Conservation (phyloP, 2,888 invertebrate genomes). For the Mythimna lalbum region DNA sequence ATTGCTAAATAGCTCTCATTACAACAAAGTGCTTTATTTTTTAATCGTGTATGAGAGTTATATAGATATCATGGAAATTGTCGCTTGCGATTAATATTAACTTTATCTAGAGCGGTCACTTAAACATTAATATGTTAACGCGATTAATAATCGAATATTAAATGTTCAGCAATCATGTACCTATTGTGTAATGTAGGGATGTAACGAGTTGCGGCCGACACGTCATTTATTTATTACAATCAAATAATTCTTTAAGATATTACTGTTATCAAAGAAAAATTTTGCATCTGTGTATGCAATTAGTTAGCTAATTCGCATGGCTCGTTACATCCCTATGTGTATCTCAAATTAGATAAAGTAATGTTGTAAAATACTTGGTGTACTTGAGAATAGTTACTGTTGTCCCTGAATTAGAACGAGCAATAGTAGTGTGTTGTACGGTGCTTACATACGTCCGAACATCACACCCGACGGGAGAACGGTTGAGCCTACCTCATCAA, state of each 20-base stretch:
- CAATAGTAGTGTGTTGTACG: slow-evolving; percentile 58
- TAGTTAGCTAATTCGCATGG: slow-evolving; percentile 19
- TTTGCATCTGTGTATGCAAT: slow-evolving; percentile 19
- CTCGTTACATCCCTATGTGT: slow-evolving; percentile 58
- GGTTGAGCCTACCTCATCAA: not conserved
- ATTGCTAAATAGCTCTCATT: slow-evolving; percentile 80
- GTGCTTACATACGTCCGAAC: slow-evolving; percentile 48
- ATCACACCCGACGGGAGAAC: slow-evolving; percentile 21
- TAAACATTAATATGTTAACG: slow-evolving; percentile 61
- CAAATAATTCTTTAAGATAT: slow-evolving; percentile 40
- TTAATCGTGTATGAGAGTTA: slow-evolving; percentile 77
- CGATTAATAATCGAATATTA: slow-evolving; percentile 62
- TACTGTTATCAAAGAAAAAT: slow-evolving; percentile 31
- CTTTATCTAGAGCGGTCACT: slow-evolving; percentile 60
- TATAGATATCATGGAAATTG: slow-evolving; percentile 64
- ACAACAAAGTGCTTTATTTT: slow-evolving; percentile 83
- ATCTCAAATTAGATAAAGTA: slow-evolving; percentile 66
- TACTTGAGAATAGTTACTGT: slow-evolving; percentile 65
- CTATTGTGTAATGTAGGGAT: slow-evolving; percentile 53
- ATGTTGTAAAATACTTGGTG: slow-evolving; percentile 70
- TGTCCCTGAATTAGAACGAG: slow-evolving; percentile 68
- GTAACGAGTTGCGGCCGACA: slow-evolving; percentile 46
- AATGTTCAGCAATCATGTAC: slow-evolving; percentile 64
- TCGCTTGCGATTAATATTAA: slow-evolving; percentile 71
- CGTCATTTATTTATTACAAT: slow-evolving; percentile 21